A percentile compares a stretch with the other conserved stretches of the same genome.
Evolutionary conservation across 2,113 vertebrate species (phyloP).

Genomic region (Crocuta crocuta): DNA sequence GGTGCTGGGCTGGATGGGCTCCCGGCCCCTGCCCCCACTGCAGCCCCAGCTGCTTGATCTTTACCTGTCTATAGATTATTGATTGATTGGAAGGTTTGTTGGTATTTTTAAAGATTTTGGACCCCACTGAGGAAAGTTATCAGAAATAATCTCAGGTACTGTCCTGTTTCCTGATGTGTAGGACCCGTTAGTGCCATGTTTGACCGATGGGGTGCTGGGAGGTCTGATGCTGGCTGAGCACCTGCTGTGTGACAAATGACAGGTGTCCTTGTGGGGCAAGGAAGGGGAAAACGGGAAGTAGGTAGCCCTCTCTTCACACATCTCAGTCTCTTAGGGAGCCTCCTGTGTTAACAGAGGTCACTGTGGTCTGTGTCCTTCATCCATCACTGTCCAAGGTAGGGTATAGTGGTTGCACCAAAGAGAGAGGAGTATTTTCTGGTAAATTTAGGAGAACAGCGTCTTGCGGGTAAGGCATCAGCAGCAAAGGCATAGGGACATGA

Average conservation of each 20-base stretch:
- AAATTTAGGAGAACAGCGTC: background rate
- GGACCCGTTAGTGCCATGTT: accelerated
- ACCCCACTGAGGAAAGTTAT: background rate
- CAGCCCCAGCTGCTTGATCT: background rate
- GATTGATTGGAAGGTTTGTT: background rate
- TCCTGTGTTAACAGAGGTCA: background rate
- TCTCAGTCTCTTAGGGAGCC: background rate
- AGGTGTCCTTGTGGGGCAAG: background rate
- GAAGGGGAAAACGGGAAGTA: background rate
- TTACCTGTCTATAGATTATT: background rate
- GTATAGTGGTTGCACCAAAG: accelerated
- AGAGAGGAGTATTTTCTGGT: background rate
- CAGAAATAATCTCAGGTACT: background rate
- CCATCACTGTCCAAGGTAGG: too few species aligned
- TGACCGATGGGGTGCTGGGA: accelerated
- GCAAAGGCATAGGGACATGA: background rate
- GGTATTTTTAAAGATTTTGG: background rate
- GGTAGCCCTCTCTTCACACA: background rate
- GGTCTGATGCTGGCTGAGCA: accelerated
- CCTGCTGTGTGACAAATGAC: background rate
- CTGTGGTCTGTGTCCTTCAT: accelerated
- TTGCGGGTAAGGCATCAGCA: background rate
- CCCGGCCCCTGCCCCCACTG: background rate
- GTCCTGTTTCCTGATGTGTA: background rate
- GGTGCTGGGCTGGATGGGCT: background rate